Evolutionary conservation across 1,140 invertebrate species (phyloP).

Genomic region (Drosophila insularis): DNA sequence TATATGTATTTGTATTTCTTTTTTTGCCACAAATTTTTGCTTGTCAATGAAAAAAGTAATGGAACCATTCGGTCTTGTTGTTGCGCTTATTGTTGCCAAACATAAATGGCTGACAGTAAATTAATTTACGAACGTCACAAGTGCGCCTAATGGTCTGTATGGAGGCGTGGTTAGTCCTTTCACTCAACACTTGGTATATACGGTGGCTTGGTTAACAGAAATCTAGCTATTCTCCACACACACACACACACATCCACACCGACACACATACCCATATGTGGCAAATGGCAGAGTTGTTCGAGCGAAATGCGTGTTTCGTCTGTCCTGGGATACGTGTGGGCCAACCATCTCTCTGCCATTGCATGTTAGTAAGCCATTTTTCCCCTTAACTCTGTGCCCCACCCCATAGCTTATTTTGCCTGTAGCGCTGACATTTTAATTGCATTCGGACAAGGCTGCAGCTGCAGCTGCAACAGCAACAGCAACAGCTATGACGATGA

Average conservation of each 20-base stretch:
- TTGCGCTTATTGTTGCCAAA: constrained; percentile 26
- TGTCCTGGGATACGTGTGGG: constrained; percentile 13
- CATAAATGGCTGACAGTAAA: constrained; percentile 74
- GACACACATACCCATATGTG: constrained; percentile 7
- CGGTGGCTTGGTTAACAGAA: constrained; percentile 24
- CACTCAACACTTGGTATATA: constrained; percentile 19
- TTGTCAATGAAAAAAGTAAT: constrained; percentile 63
- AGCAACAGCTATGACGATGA: constrained; percentile 18
- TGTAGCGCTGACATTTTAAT: constrained; percentile 69
- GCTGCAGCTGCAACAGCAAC: constrained; percentile 39
- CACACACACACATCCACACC: constrained; percentile 7
- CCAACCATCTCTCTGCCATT: constrained; percentile 31
- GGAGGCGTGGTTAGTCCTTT: constrained; percentile 35
- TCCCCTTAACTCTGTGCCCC: constrained; percentile 15
- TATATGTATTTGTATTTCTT: not conserved
- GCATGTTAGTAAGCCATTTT: constrained; percentile 53
- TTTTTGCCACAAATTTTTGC: constrained; percentile 43
- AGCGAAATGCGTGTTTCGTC: constrained; percentile 63
- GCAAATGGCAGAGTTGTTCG: not conserved
- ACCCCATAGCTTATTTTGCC: constrained; percentile 15
- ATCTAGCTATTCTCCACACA: constrained; percentile 34
- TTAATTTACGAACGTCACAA: constrained; percentile 78
- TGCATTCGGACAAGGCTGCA: constrained; percentile 62
- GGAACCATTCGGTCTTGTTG: constrained; percentile 11
- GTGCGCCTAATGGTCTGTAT: constrained; percentile 65